phyloP scores from a whole-genome alignment of 2,797 vertebrate species.

The Hylomyscus alleni region DNA sequence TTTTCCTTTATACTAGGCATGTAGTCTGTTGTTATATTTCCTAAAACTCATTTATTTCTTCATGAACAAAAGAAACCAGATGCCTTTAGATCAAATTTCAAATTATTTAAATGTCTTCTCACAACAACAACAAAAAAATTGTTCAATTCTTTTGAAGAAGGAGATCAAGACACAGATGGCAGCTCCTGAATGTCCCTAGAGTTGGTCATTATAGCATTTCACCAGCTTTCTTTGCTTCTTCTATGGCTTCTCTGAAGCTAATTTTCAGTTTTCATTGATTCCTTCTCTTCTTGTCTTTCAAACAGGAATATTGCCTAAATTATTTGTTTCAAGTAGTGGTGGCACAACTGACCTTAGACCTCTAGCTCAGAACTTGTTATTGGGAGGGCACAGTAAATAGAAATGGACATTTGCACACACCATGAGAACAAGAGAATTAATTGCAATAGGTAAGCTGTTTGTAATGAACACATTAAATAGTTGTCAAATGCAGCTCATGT shows the following conservation, averaged over 20 bases:
- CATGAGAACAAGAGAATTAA: conserved; percentile 48
- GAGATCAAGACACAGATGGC: not conserved
- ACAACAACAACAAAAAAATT: not conserved
- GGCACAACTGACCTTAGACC: not conserved
- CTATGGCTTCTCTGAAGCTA: not conserved
- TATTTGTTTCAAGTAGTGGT: not conserved
- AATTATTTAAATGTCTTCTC: not conserved
- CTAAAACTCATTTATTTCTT: conserved; percentile 21
- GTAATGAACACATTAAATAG: conserved; percentile 62
- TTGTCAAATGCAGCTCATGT: conserved; percentile 76
- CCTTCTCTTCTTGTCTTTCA: conserved; percentile 21
- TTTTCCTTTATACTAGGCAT: conserved; percentile 29
- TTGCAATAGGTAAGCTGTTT: no score
- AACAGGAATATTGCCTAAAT: not conserved
- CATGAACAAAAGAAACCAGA: not conserved
- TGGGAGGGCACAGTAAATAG: not conserved
- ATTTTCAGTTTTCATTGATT: conserved; percentile 29
- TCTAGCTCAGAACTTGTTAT: not conserved
- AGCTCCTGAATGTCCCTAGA: not conserved
- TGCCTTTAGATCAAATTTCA: conserved; percentile 23
- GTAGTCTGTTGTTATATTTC: conserved; percentile 16
- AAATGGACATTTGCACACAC: conserved; percentile 25
- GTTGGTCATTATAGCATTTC: not conserved
- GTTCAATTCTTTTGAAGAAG: not conserved
- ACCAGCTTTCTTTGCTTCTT: not conserved